These are phyloP conservation scores for Iguana delicatissima DNA, from an alignment of 2,797 vertebrate genomes.

Conservation along the genomic window DNA sequence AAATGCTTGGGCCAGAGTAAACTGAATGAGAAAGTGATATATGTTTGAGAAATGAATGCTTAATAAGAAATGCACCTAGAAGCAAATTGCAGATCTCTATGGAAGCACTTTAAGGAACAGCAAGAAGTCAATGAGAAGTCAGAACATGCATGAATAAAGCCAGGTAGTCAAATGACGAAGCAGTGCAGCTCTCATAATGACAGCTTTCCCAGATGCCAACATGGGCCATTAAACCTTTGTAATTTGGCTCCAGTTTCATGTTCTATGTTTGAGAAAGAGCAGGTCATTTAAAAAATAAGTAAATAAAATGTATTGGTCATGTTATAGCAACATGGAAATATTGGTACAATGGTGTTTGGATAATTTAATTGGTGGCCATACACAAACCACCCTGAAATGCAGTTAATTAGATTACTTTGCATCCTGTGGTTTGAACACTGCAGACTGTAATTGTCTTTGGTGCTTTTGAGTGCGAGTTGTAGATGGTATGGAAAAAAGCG, in stretches of 20 bases:
- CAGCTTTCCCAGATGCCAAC: not conserved
- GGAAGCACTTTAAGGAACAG: not conserved
- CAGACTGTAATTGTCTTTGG: not conserved
- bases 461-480: not conserved
- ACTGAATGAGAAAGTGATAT: no score
- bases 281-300: not conserved
- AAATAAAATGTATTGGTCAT: not conserved
- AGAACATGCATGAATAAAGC: not conserved
- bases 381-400: not conserved
- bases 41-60: not conserved
- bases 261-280: not conserved
- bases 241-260: not conserved
- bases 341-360: not conserved
- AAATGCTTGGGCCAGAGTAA: not conserved
- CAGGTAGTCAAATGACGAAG: not conserved
- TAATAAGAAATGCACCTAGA: not conserved
- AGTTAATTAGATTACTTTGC: not conserved
- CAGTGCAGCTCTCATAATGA: not conserved
- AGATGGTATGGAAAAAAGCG: not conserved
- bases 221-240: not conserved
- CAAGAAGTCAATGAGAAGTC: not conserved
- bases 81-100: not conserved
- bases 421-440: not conserved
- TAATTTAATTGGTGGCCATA: not conserved
- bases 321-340: not conserved